These are phyloP conservation scores for Amiota communis DNA, from an alignment of 2,888 invertebrate genomes.

Conservation along the genomic window DNA sequence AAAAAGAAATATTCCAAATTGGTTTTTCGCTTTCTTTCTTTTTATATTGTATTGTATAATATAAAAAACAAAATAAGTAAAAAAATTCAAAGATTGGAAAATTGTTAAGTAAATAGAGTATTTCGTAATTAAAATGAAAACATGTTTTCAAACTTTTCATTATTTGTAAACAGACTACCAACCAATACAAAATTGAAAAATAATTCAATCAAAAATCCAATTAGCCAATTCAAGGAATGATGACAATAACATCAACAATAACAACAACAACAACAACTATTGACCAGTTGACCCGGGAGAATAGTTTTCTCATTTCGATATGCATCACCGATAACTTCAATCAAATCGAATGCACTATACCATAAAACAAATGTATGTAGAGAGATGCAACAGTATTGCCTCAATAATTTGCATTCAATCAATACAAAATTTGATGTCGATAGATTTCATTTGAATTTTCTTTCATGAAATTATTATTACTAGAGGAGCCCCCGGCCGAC, in stretches of 20 bases:
- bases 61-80: not conserved
- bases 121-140: slow-evolving; percentile 43
- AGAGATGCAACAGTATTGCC: not conserved
- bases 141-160: not conserved
- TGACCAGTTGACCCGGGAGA: no score
- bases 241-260: slow-evolving; percentile 34
- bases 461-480: not conserved
- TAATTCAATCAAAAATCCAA: slow-evolving; percentile 16
- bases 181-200: not conserved
- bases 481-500: no score
- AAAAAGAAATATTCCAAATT: not conserved
- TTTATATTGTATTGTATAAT: no score
- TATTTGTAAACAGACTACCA: not conserved
- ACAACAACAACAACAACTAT: slow-evolving; percentile 30
- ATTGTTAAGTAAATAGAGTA: slow-evolving; percentile 46
- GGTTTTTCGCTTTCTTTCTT: not conserved
- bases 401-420: not conserved
- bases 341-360: not conserved
- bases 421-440: not conserved
- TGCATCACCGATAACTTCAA: not conserved
- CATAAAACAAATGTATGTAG: not conserved
- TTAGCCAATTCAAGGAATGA: slow-evolving; percentile 4
- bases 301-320: not conserved
- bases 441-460: not conserved
- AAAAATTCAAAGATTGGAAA: slow-evolving; percentile 11